Conservation (phyloP, 2,888 invertebrate species). For the Ommatoiulus sabulosus region DNA sequence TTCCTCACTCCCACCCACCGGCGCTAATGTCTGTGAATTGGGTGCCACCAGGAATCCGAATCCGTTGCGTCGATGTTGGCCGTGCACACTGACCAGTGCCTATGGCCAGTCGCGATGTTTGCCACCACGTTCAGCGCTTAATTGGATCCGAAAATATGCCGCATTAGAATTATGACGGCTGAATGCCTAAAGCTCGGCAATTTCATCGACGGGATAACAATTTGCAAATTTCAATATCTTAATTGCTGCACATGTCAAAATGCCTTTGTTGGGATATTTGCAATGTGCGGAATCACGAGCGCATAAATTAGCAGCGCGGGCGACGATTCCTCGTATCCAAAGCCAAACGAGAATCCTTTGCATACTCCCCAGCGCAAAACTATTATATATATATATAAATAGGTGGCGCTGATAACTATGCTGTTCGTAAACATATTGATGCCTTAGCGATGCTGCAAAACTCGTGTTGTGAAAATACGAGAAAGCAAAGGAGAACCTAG, state of each 20-base stretch:
- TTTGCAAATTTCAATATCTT: conserved; percentile 40
- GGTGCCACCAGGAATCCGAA: neutral
- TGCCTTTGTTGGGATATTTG: conserved; percentile 12
- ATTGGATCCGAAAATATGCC: conserved; percentile 24
- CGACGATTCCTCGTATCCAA: neutral
- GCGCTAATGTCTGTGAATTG: conserved; percentile 4
- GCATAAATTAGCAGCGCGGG: neutral
- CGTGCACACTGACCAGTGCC: neutral
- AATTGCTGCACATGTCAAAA: conserved; percentile 16
- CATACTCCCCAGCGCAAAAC: too few relatives aligned
- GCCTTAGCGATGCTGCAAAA: too few relatives aligned
- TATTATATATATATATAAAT: too few relatives aligned
- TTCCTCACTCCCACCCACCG: neutral
- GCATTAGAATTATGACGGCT: conserved; percentile 16
- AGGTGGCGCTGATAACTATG: too few relatives aligned
- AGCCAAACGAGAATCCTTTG: too few relatives aligned
- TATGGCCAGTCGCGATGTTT: neutral
- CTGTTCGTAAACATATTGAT: too few relatives aligned
- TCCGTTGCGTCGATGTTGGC: neutral
- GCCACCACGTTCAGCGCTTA: neutral
- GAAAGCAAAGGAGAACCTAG: too few relatives aligned
- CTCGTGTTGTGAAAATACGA: too few relatives aligned
- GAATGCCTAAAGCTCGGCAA: neutral
- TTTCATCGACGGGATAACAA: conserved; percentile 22
- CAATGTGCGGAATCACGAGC: conserved; percentile 3